Base-by-base conservation (phyloP, 1,140 invertebrate species). In the Dinothrombium tinctorium region DNA sequence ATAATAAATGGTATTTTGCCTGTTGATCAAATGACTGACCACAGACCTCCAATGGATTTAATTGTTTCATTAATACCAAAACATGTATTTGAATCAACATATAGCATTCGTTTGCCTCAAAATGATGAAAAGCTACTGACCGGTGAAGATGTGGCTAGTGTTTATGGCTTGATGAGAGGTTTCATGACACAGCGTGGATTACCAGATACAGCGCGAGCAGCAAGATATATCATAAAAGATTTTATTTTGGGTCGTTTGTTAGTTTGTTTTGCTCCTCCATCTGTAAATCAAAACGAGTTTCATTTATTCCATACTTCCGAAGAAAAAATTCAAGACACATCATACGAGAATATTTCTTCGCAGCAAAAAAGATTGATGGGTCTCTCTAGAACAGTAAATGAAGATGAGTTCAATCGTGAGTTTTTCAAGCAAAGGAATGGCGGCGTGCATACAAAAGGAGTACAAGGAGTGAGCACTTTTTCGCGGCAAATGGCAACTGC, bases 161-260 rank as follows among this genome's bases (percentile, higher is more conserved):
- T 79, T 22, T 79, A 83, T 61, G 81, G 71, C 49, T 76, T 73
- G 58, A 83, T 80, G 62, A 66, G 87, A 52, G 87, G 89, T 25
- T 92, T 80, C 56, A 96, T 96, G 89, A 92, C 84, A 1, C 72
- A 76, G 14, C 76, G 82, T 52, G 89, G 87, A 0, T 71, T 87
- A 47, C 89, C 92, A 1, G 90, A 99, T 63, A 75, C 76, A 57
- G 71, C 86, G 1, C 65, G 89, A 40, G 74, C 86, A 3, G 73
- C 89, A 1, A 68, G 50, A 17, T 45, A 48, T 14, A 65, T 99
- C 47, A 64, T 96, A 0, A 96, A 95, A 59, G 87, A 96, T 58
- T 95, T 78, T 55, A 76, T 94, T 1, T 78, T 74, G 54, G 90
- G 89, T 3, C 73, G 72, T 51, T 58, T 96, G 7, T 58, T 79